Conservation (phyloP, 2,113 vertebrate genomes). For the Craseonycteris thonglongyai region DNA sequence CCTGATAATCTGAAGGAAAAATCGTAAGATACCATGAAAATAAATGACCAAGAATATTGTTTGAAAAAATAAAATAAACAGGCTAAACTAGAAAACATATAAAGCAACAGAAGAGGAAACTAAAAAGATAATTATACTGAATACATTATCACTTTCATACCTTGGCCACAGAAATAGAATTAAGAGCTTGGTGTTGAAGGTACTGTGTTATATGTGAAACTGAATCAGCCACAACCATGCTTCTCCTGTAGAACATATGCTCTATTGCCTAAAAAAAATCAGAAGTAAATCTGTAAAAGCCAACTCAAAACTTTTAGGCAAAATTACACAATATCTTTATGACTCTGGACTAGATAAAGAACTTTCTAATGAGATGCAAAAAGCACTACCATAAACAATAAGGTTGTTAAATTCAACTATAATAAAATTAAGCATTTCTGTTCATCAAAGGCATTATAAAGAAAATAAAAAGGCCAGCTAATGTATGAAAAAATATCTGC, state of each 20-base stretch:
- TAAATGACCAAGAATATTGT: background rate
- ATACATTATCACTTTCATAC: conserved; percentile 72
- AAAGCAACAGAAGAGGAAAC: background rate
- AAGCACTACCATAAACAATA: background rate
- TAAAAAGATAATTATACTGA: background rate
- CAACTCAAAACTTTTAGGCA: background rate
- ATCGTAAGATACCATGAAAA: background rate
- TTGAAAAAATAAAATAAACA: background rate
- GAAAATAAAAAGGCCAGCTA: background rate
- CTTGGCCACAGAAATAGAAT: conserved; percentile 91
- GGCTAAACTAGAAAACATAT: background rate
- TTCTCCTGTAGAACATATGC: conserved; percentile 93
- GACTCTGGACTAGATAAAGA: background rate
- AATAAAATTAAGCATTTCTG: conserved; percentile 30
- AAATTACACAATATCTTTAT: background rate
- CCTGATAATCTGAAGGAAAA: background rate
- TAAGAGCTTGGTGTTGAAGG: conserved; percentile 94
- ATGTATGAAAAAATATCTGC: background rate
- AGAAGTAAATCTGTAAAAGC: background rate
- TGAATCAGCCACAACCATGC: conserved; percentile 95
- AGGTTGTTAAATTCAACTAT: background rate
- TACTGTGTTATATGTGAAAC: conserved; percentile 95
- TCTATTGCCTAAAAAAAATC: conserved; percentile 87
- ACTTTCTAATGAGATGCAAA: conserved; percentile 7
- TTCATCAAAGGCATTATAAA: background rate